These are phyloP conservation scores for Anthopleura sola DNA, from an alignment of 64 coral and sea anemone genomes.

Conservation along the genomic window DNA sequence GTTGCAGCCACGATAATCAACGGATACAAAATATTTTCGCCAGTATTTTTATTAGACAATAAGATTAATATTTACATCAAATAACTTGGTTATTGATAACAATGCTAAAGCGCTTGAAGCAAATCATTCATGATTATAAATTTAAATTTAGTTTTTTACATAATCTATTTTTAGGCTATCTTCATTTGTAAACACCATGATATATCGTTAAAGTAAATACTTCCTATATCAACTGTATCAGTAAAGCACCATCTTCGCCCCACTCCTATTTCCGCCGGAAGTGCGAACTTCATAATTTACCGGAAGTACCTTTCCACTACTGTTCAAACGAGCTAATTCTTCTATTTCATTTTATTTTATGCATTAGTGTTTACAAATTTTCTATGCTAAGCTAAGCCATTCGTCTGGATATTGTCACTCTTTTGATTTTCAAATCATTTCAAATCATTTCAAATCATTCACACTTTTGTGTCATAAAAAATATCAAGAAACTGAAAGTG, in stretches of 20 bases:
- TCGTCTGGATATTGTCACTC: background rate
- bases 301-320: background rate
- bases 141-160: too few species aligned
- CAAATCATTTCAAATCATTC: background rate
- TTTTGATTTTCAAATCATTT: background rate
- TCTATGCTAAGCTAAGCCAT: background rate
- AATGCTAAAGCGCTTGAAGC: too few species aligned
- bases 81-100: too few species aligned
- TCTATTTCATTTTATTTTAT: background rate
- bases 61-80: too few species aligned
- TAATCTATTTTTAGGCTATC: too few species aligned
- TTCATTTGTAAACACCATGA: too few species aligned
- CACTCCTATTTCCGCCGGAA: background rate
- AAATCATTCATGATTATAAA: too few species aligned
- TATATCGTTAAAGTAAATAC: background rate
- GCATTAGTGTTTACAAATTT: background rate
- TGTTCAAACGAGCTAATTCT: background rate
- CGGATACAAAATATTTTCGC: too few species aligned
- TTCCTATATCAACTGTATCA: background rate
- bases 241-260: background rate
- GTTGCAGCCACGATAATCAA: too few species aligned
- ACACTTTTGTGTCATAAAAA: too few species aligned
- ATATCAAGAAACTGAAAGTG: too few species aligned
- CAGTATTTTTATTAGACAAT: too few species aligned
- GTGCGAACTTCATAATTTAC: background rate